Evolutionary conservation across 2,797 vertebrate species (phyloP), one percentile per base, ranked within the genome.

Genomic region (Hoplostethus mediterraneus): DNA sequence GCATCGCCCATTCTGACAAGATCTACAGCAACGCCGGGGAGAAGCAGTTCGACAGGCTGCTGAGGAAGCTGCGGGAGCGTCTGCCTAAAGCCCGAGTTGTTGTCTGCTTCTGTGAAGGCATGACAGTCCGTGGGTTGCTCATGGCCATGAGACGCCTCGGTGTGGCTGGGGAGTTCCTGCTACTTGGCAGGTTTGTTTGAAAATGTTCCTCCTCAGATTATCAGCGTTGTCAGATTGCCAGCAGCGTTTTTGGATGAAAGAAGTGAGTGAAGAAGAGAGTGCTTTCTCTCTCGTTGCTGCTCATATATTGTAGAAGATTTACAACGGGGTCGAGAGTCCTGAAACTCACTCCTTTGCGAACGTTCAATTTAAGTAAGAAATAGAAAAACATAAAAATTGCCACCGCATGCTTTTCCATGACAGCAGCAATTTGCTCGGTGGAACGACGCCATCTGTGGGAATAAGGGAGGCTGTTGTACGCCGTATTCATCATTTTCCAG

Each of bases 21-120:
- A 99, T 99, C 94, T 99, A 99, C 94, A 99, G 98, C 93, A 99
- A 99, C 0, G 98, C 98, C 0, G 98, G 97, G 0, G 98, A 99
- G 84, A 97, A 96, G 90, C 97, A 97, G 82, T 99, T 98, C 79
- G 98, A 99, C 77, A 93, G 97, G 30, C 94, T 99, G 64, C 94
- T 99, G 47, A 95, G 96, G 82, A 99, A 99, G 78, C 96, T 99
- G 73, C 92, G 97, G 0, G 97, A 98, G 78, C 94, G 98, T 36
- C 85, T 99, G 61, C 98, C 98, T 28, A 99, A 99, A 84, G 98
- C 98, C 9, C 90, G 97, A 21, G 98, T 99, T 77, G 98, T 99
- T 21, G 95, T 99, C 71, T 99, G 98, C 91, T 99, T 99, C 95
- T 99, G 98, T 0, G 98, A 99, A 84, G 98, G 98, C 60, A 99